phyloP scores from a whole-genome alignment of 2,888 invertebrate species.

The Drosophila affinis region DNA sequence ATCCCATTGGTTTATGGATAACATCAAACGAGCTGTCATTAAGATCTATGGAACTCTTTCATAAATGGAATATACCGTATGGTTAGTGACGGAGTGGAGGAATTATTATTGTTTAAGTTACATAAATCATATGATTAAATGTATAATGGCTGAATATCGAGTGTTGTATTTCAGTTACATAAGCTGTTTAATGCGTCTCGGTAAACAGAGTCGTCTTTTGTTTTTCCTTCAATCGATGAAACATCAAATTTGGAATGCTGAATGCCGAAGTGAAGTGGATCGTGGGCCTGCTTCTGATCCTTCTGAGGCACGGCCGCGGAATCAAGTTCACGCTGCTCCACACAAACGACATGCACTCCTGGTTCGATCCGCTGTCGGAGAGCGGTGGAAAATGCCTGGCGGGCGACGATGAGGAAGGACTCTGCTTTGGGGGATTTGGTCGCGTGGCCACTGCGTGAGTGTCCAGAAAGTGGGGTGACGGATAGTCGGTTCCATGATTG shows the following conservation, averaged over 20 bases:
- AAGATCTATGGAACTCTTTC: neutral
- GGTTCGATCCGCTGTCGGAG: conserved; percentile 89
- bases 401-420: conserved; percentile 85
- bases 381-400: conserved; percentile 86
- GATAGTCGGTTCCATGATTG: neutral
- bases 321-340: conserved; percentile 86
- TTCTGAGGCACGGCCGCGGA: neutral
- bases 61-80: neutral
- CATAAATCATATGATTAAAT: too few species aligned
- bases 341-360: conserved; percentile 94
- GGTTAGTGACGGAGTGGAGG: too few species aligned
- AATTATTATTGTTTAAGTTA: too few species aligned
- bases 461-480: neutral
- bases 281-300: neutral
- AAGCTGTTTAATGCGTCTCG: too few species aligned
- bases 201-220: conserved; percentile 4
- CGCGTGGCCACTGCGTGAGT: conserved; percentile 85
- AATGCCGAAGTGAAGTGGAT: neutral
- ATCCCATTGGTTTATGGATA: neutral
- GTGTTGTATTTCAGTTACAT: too few species aligned
- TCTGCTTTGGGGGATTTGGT: conserved; percentile 93
- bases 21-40: neutral
- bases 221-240: conserved; percentile 8
- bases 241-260: conserved; percentile 5
- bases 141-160: too few species aligned